Base-by-base conservation (phyloP, 2,797 vertebrate genomes). In the Phoxinus dragarum region DNA sequence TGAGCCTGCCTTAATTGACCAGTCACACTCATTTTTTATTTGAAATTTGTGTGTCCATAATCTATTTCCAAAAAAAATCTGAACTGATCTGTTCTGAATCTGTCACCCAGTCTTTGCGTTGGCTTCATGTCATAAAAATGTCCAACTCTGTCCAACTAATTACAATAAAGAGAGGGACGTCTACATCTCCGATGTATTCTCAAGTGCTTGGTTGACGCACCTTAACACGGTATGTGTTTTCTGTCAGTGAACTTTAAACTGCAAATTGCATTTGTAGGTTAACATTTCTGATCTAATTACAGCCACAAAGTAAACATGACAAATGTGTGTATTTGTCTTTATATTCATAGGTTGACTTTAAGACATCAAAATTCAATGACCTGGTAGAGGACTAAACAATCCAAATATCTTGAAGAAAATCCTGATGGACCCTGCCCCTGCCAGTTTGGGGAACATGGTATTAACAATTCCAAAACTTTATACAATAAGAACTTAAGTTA, bases 151-250 rank as follows among this genome's bases (percentile, higher is more conserved):
- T 31, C 4, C 27, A 9, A 14, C 1, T 52, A 5, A 21, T 54
- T 36, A 14, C 10, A 0, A 75, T 4, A 0, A 12, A 0, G 0
- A 0, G 8, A 7, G 5, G 5, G 2, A 11, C 0, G 6, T 75
- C 31, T 54, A 0, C 47, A 31, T 21, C 73, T 75, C 73, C 6
- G 73, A 75, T 75, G 12, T 23, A 54, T 75, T 75, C 31, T 36
- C 47, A 75, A 21, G 5, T 54, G 0, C 0, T 12, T 75, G 73
- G 27, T 21, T 75, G 31, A 52, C 6, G 0, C 7, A 6, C 31
- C 6, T 36, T 7, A 0, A 12, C 4, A 0, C 0, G 5, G 73
- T 75, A 54, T 21, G 40, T 42, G 12, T 27, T 72, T 72, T 6
- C 5, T 27, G n/a, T 27, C 59, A 27, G 27, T 14, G 11, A 44